phyloP scores from a whole-genome alignment of 2,888 invertebrate species.

The Lissocephala sabroskyi region DNA sequence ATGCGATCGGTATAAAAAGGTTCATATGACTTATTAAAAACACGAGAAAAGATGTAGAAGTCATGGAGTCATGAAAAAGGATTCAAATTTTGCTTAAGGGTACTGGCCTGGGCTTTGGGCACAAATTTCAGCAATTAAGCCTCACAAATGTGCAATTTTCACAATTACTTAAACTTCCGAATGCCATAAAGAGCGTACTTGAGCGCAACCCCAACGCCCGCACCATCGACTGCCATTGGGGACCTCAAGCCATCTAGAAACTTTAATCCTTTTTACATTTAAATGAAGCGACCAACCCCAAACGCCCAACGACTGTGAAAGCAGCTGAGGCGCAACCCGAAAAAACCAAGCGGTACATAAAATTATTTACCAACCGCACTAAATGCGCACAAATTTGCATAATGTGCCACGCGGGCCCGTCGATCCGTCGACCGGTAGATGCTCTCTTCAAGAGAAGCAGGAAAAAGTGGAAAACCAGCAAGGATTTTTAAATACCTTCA shows the following conservation, averaged over 20 bases:
- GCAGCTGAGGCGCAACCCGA: not conserved
- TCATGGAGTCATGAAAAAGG: no score
- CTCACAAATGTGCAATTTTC: conserved; percentile 54
- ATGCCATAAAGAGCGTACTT: conserved; percentile 40
- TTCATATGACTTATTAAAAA: no score
- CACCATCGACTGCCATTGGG: not conserved
- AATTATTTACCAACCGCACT: conserved; percentile 36
- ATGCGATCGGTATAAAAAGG: no score
- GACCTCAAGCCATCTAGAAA: conserved; percentile 14
- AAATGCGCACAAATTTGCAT: conserved; percentile 36
- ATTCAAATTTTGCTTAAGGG: no score
- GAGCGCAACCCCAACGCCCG: conserved; percentile 16
- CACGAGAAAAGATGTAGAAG: no score
- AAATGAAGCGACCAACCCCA: conserved; percentile 38
- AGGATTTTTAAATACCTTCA: no score
- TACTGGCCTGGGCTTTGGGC: no score
- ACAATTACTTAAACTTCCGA: conserved; percentile 52
- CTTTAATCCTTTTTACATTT: conserved; percentile 51
- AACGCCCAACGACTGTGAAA: no score
- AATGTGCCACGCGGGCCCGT: no score
- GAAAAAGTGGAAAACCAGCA: conserved; percentile 3
- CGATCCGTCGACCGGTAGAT: no score
- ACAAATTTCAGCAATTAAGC: conserved; percentile 49
- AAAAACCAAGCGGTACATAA: conserved; percentile 17
- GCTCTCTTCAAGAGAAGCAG: not conserved